Percentiles rank a stretch among this genome's conserved stretches.
Conservation (phyloP, 2,797 vertebrate species). For the Sebastes vulpes region DNA sequence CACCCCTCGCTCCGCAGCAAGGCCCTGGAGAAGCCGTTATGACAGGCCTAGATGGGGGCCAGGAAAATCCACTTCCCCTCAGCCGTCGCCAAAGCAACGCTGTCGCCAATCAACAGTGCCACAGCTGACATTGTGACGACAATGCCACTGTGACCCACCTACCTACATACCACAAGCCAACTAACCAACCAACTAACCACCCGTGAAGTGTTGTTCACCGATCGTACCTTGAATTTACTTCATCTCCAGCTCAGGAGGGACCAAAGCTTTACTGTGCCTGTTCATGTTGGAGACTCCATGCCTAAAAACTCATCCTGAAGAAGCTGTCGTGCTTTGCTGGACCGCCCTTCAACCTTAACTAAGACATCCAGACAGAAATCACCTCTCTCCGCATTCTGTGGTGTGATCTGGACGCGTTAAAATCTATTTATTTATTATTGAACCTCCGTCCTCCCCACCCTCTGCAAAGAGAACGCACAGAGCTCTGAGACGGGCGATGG, state of each 20-base stretch:
- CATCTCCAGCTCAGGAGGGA: constrained; percentile 73
- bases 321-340: constrained; percentile 41
- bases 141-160: constrained; percentile 37
- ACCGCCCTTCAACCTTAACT: constrained; percentile 50
- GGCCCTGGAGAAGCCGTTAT: constrained; percentile 94
- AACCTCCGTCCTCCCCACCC: constrained; percentile 32
- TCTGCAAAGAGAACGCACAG: constrained; percentile 35
- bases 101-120: constrained; percentile 40
- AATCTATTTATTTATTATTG: constrained; percentile 80
- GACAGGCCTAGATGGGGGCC: constrained; percentile 77
- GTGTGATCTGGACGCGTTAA: constrained; percentile 27
- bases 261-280: constrained; percentile 81
- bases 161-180: constrained; percentile 36
- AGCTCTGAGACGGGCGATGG: constrained; percentile 26
- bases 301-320: constrained; percentile 21
- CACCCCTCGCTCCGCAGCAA: constrained; percentile 89
- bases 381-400: constrained; percentile 25
- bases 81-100: constrained; percentile 55
- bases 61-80: background rate
- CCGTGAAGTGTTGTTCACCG: constrained; percentile 55
- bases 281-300: constrained; percentile 61
- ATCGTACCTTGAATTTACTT: constrained; percentile 63
- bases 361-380: constrained; percentile 25
- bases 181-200: constrained; percentile 4
- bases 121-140: constrained; percentile 42